These are phyloP conservation scores for Dasysyrphus tricinctus DNA, from an alignment of 2,888 invertebrate genomes.

Conservation along the genomic window DNA sequence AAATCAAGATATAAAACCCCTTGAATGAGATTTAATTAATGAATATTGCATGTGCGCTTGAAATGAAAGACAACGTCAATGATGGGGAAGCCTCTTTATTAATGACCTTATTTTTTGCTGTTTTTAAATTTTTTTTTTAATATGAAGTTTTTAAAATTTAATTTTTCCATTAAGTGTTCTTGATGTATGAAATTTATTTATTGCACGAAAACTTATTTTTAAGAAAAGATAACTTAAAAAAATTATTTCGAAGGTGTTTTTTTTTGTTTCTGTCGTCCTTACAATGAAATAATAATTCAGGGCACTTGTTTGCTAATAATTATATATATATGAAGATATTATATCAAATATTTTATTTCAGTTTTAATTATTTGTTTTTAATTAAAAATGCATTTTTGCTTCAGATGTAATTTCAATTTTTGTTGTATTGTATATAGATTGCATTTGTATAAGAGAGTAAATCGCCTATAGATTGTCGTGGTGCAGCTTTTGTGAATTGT, in stretches of 20 bases:
- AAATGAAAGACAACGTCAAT: constrained; percentile 7
- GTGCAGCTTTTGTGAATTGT: constrained; percentile 44
- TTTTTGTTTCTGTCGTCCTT: background rate
- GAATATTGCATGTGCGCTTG: constrained; percentile 50
- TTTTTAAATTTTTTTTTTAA: background rate
- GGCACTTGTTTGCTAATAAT: background rate
- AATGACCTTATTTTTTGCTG: constrained; percentile 7
- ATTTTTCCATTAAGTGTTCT: background rate
- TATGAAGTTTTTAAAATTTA: background rate
- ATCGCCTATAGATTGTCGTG: constrained; percentile 45
- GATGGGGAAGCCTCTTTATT: constrained; percentile 4
- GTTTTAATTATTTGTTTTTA: constrained; percentile 27
- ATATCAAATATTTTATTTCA: background rate
- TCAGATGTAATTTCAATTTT: constrained; percentile 16
- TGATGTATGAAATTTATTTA: background rate
- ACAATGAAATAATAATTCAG: background rate
- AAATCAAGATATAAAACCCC: constrained; percentile 32
- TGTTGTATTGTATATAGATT: background rate
- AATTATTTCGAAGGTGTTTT: background rate
- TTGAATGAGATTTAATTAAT: constrained; percentile 72
- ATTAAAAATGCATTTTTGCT: constrained; percentile 44
- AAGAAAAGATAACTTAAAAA: background rate
- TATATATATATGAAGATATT: too few relatives aligned
- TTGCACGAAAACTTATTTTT: background rate
- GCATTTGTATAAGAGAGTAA: background rate